Evolutionary conservation across 2,888 invertebrate species (phyloP).

Genomic region (Lacanobia oleracea): DNA sequence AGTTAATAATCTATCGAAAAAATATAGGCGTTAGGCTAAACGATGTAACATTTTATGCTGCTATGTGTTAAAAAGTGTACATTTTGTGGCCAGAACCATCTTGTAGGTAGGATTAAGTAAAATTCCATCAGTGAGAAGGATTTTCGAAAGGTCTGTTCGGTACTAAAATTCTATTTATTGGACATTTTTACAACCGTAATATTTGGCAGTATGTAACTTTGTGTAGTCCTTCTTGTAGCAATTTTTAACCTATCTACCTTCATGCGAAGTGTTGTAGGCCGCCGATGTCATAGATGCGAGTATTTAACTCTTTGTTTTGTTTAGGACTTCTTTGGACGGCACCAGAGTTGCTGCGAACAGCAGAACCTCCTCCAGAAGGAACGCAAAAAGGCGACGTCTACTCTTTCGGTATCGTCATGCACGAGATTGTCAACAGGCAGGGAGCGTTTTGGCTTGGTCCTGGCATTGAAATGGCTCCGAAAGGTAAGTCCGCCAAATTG

Average conservation of each 20-base stretch:
- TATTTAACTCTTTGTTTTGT: not conserved
- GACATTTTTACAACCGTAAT: no score
- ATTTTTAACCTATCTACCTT: no score
- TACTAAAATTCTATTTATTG: no score
- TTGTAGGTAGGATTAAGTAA: no score
- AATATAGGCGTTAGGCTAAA: not conserved
- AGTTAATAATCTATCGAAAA: not conserved
- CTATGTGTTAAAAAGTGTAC: no score
- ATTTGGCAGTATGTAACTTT: no score
- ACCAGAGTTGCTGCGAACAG: conserved; percentile 95
- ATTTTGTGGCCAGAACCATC: no score
- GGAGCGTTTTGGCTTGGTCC: conserved; percentile 96
- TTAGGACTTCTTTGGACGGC: conserved; percentile 97
- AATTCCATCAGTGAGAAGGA: no score
- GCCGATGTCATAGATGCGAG: not conserved
- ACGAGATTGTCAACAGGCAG: conserved; percentile 97
- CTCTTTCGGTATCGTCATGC: conserved; percentile 98
- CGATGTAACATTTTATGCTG: not conserved
- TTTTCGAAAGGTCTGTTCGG: no score
- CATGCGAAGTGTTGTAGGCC: not conserved
- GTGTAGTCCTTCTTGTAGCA: no score
- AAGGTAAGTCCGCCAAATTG: conserved; percentile 88
- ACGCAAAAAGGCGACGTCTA: conserved; percentile 98
- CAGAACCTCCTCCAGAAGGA: conserved; percentile 92
- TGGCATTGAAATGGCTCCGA: conserved; percentile 91